phyloP scores from a whole-genome alignment of 2,113 vertebrate species.

The Poecilia latipinna region DNA sequence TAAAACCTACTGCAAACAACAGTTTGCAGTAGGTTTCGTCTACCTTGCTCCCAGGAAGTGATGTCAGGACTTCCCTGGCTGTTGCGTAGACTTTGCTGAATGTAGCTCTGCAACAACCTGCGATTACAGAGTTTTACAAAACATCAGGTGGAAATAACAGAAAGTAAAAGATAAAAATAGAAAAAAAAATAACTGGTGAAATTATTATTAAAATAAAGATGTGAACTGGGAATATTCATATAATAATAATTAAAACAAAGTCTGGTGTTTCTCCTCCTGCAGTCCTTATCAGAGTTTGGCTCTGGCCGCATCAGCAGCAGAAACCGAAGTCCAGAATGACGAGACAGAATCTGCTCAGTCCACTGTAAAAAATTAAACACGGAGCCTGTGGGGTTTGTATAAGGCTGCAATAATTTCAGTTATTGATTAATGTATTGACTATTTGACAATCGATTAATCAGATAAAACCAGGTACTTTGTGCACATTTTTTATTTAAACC shows the following conservation, averaged over 20 bases:
- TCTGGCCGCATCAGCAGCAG: constrained; percentile 33
- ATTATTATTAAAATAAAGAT: not conserved
- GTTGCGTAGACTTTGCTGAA: constrained; percentile 70
- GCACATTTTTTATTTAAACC: too few relatives aligned
- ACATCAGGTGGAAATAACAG: not conserved
- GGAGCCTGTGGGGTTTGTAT: too few relatives aligned
- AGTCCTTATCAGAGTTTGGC: constrained; percentile 50
- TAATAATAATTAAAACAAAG: not conserved
- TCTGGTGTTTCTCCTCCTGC: not conserved
- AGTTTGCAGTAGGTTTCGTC: constrained; percentile 11
- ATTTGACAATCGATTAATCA: too few relatives aligned
- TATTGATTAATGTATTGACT: too few relatives aligned
- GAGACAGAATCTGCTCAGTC: constrained; percentile 7
- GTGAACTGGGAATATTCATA: not conserved
- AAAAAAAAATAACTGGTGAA: not conserved
- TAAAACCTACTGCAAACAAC: too few relatives aligned
- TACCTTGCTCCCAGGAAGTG: constrained; percentile 87
- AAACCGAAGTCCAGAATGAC: constrained; percentile 58
- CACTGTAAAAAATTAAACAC: not conserved
- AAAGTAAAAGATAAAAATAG: not conserved
- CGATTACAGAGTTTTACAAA: not conserved
- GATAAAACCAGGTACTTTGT: too few relatives aligned
- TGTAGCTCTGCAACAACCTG: constrained; percentile 81
- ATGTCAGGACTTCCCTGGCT: constrained; percentile 66
- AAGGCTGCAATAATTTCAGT: too few relatives aligned